These are phyloP conservation scores for Phoxinus phoxinus DNA, from an alignment of 2,113 vertebrate genomes.

Conservation along the genomic window DNA sequence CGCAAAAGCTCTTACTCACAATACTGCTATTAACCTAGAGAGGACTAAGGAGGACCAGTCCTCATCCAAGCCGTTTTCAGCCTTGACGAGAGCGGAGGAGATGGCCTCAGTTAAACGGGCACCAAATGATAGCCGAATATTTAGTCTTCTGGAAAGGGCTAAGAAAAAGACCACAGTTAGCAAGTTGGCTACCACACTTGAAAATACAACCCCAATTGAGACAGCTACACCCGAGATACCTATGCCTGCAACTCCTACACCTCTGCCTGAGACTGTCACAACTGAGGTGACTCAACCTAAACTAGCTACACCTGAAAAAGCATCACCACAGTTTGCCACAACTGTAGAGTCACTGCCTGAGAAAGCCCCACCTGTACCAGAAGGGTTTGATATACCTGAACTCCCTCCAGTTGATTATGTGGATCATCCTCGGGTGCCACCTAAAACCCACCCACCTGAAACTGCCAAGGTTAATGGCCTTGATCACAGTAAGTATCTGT, in stretches of 20 bases:
- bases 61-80: conserved; percentile 31
- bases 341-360: conserved; percentile 47
- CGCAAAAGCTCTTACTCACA: not conserved
- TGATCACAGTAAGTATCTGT: conserved; percentile 67
- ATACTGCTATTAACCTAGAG: not conserved
- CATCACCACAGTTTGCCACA: conserved; percentile 46
- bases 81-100: conserved; percentile 69
- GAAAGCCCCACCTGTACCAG: conserved; percentile 35
- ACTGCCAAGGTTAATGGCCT: conserved; percentile 55
- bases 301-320: conserved; percentile 55
- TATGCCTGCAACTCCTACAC: conserved; percentile 34
- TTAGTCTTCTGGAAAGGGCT: conserved; percentile 72
- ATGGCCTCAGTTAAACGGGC: conserved; percentile 56
- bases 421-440: not conserved
- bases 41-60: not conserved
- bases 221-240: conserved; percentile 12
- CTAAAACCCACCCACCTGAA: conserved; percentile 28
- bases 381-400: not conserved
- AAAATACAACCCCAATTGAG: not conserved
- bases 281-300: conserved; percentile 33
- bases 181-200: not conserved
- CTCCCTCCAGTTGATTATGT: conserved; percentile 71
- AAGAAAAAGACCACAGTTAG: conserved; percentile 59
- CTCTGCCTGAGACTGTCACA: conserved; percentile 39
- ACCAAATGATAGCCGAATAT: conserved; percentile 66